Evolutionary conservation across 2,888 invertebrate genomes (phyloP), one percentile per base, ranked within the genome.

Genomic region (Drosophila monieri): DNA sequence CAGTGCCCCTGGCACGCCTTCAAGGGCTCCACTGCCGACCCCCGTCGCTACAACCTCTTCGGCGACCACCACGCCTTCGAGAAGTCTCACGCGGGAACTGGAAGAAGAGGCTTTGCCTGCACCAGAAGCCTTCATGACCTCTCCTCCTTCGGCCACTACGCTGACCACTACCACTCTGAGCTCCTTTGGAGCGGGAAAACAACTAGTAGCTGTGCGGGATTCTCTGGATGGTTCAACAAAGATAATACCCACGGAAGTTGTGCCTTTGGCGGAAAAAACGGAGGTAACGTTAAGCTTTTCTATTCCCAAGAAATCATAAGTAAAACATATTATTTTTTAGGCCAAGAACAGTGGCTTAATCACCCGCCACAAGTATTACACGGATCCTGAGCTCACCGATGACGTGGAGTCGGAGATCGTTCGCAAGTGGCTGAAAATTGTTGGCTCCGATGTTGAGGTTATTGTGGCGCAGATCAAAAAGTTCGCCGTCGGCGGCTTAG

Each of bases 401-500:
- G 94, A 96, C 67, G 94, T 95, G 74, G 95, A 96, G 77, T 95
- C 95, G 37, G 95, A 95, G 21, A 95, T 98, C 67, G 94, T 94
- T 89, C 94, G 95, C 65, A 97, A 96, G 90, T 97, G 97, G 95
- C 94, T 95, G 77, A 94, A 95, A 78, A 94, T 97, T 77, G 94
- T 98, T 73, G 96, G 96, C 8, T 92, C 94, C 2, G 95, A 96
- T 76, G 94, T 94, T 57, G 95, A 96, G 89, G 95, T 97, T 86
- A 94, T 93, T 51, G 95, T 97, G 52, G 96, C 97, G 1, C 96
- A 97, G 89, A 92, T 97, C 74, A 94, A 95, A 77, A 97, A 97
- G 92, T 96, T 96, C 85, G 95, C 95, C 14, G 97, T 97, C 44
- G 98, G 98, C 47, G 99, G 99, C 2, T 93, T 99, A 57, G 99